Evolutionary conservation across 2,888 invertebrate genomes (phyloP), one percentile per base, ranked within the genome.

Genomic region (Dolichopus griseipennis): DNA sequence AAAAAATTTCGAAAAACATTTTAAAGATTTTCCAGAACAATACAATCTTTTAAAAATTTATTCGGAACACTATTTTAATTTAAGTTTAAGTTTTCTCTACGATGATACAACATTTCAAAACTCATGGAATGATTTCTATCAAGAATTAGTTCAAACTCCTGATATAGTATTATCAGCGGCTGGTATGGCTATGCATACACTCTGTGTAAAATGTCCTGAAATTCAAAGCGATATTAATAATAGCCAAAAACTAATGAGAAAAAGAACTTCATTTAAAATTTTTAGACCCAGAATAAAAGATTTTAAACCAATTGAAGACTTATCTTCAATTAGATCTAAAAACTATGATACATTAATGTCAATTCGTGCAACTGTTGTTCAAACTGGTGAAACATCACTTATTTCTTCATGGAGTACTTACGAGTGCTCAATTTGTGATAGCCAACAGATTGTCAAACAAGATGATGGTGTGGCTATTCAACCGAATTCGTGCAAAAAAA

Each of bases 111-210:
- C 84, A 41, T 86, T 93, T 72, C 76, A 76, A 12, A 78, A 75
- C 15, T 78, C 82, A 20, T 92, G 93, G 90, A 78, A 85, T 22
- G 81, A 83, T n/a, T 85, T 93, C 73, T 79, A 80, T 70, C 83
- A 83, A 64, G 90, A 93, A 73, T 78, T 95, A 63, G 82, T 84
- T 72, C 85, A 86, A 69, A 86, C 85, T 70, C 90, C 94, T 0
- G 85, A 87, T 69, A 83, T 83, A 67, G 86, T 89, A 20, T 81
- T 95, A 65, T 85, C 86, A 67, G 87, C 89, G 68, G 79, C 95
- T 68, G 91, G 91, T 65, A 83, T 91, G 70, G 92, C 92, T 66
- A 88, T 94, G 83, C 90, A 94, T 82, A 89, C 52, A 92, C 84
- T 88, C 87, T 71, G 75, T 80, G 61, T 65, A 68, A 12, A 66